phyloP scores from a whole-genome alignment of 2,113 vertebrate genomes.

The Microtus montanus region DNA sequence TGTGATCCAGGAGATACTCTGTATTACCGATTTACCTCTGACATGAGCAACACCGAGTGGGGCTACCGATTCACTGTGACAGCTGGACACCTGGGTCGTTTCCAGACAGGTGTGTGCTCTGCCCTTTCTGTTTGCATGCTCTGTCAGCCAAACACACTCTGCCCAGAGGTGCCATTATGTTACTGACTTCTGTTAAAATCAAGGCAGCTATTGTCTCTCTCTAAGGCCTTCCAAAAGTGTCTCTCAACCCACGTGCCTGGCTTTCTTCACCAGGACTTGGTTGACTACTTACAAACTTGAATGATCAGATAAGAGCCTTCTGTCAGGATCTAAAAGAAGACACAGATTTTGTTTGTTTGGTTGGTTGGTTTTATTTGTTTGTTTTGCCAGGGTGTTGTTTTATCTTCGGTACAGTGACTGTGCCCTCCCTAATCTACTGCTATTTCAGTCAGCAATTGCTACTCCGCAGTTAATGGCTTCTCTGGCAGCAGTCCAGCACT shows the following conservation, averaged over 20 bases:
- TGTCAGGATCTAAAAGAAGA: background rate
- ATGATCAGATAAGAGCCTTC: background rate
- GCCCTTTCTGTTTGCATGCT: accelerated
- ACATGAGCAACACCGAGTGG: constrained; percentile 99
- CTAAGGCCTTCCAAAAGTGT: background rate
- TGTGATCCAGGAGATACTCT: constrained; percentile 91
- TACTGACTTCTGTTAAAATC: background rate
- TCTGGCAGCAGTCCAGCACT: background rate
- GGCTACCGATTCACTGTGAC: constrained; percentile 98
- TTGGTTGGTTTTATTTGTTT: background rate
- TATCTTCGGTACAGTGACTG: background rate
- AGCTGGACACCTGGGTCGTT: constrained; percentile 95
- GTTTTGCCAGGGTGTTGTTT: background rate
- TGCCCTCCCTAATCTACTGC: background rate
- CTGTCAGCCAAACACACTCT: background rate
- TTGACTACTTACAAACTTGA: background rate
- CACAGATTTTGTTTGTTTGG: background rate
- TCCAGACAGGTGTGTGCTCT: constrained; percentile 93
- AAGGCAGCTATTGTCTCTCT: background rate
- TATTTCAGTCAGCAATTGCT: background rate
- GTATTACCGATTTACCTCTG: constrained; percentile 95
- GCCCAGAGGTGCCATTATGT: background rate
- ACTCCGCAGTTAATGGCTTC: background rate
- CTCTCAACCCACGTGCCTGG: background rate
- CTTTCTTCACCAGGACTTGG: background rate